Percentiles rank a stretch among this genome's conserved stretches.
These are phyloP conservation scores for Stenurella melanura DNA, from an alignment of 2,888 invertebrate species.

Conservation along the genomic window DNA sequence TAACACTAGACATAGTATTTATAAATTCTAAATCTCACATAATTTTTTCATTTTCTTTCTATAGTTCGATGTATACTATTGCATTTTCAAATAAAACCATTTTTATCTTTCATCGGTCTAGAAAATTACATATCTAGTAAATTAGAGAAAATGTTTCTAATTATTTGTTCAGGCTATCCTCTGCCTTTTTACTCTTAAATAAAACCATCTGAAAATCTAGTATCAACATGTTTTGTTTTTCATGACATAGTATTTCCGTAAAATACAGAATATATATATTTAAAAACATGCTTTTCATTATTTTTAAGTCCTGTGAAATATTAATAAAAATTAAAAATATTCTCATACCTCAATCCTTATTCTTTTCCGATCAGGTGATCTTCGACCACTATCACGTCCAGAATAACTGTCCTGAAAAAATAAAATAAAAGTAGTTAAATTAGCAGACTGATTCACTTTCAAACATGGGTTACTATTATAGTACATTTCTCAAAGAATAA, in stretches of 20 bases:
- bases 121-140: slow-evolving; percentile 17
- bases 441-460: too few relatives aligned
- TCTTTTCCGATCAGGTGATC: slow-evolving; percentile 80
- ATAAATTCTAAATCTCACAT: slow-evolving; percentile 12
- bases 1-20: slow-evolving; percentile 20
- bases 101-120: slow-evolving; percentile 27
- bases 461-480: too few relatives aligned
- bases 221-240: background rate
- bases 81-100: slow-evolving; percentile 21
- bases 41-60: slow-evolving; percentile 28
- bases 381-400: slow-evolving; percentile 76
- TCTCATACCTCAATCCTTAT: slow-evolving; percentile 77
- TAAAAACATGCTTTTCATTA: background rate
- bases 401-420: slow-evolving; percentile 68
- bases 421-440: background rate
- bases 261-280: background rate
- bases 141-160: slow-evolving; percentile 12
- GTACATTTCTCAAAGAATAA: too few relatives aligned
- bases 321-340: slow-evolving; percentile 51
- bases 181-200: background rate
- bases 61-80: slow-evolving; percentile 14
- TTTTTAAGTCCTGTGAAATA: slow-evolving; percentile 41
- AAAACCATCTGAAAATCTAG: background rate
- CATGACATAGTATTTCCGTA: background rate
- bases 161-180: background rate